Percentiles rank a stretch among this genome's conserved stretches.
Evolutionary conservation across 2,113 vertebrate genomes (phyloP).

Genomic region (Solenodon paradoxus): DNA sequence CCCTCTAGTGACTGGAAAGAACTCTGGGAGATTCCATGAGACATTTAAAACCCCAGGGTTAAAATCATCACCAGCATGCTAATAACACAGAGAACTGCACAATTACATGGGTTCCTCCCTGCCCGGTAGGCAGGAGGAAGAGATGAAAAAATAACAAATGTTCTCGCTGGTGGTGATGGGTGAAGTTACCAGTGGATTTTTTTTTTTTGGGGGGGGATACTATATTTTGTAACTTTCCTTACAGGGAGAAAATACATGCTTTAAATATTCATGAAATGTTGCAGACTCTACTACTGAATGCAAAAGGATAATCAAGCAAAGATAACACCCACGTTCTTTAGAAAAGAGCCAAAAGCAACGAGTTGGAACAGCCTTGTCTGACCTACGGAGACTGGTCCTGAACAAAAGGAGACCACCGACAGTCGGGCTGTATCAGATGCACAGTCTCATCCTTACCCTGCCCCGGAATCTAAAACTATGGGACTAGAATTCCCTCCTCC

Average conservation of each 20-base stretch:
- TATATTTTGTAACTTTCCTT: background rate
- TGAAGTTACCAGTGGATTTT: background rate
- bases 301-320: background rate
- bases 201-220: background rate
- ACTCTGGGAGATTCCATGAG: too few species aligned
- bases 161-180: background rate
- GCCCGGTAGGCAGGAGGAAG: background rate
- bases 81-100: background rate
- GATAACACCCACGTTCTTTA: background rate
- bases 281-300: background rate
- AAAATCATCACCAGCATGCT: background rate
- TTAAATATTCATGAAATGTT: conserved; percentile 14
- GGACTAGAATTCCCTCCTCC: background rate
- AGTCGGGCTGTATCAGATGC: background rate
- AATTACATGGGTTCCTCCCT: background rate
- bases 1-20: background rate
- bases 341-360: background rate
- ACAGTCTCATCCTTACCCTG: background rate
- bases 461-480: background rate
- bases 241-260: background rate
- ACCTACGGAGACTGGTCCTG: background rate
- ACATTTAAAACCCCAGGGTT: background rate
- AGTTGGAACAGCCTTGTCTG: background rate
- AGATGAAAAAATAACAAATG: background rate
- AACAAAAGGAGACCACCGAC: background rate